Base-by-base conservation (phyloP, 53 echinoderm and acorn worm genomes). In the Actinopyga echinites region DNA sequence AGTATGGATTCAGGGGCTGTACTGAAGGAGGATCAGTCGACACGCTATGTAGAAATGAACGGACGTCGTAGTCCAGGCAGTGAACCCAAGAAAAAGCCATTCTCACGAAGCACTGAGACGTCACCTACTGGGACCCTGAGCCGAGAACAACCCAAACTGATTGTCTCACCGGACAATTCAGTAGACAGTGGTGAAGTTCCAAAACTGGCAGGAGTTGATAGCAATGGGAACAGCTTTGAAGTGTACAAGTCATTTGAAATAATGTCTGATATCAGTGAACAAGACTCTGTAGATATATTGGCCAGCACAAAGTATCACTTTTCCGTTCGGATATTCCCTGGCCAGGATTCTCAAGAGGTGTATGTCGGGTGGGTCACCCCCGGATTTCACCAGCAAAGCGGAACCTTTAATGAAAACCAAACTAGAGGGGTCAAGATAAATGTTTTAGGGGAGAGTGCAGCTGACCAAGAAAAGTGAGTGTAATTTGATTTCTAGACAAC, bases 301-400 rank as follows among this genome's bases (percentile, higher is more conserved):
- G 79, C 88, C 75, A 87, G 85, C 56, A 96, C 93, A 59, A 83
- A 69, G 66, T 92, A 87, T 83, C 90, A 80, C 64, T 94, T 86
- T 79, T 89, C 91, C 1, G 86, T 94, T 34, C 66, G 96, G 35
- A 87, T 94, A 44, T 94, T 96, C 71, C 96, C 96, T 2, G 93
- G 96, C 7, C 93, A 94, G 71, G 96, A 94, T 45, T 93, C 96
- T 9, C 82, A 92, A 20, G 91, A 93, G 60, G 88, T 96, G 63
- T 83, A 92, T 64, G 92, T 93, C 11, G 96, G 96, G 32, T 96
- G 96, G 96, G 96, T 96, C 24, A 96, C 93, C 30, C 93, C 93
- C 1, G 90, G 90, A 59, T 96, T 90, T 65, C 96, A 96, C 49
- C 91, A 88, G 82, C 81, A 93, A 83, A 85, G 82, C 29, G 69